phyloP scores from a whole-genome alignment of 2,797 vertebrate genomes.

The Phrynocephalus forsythii region DNA sequence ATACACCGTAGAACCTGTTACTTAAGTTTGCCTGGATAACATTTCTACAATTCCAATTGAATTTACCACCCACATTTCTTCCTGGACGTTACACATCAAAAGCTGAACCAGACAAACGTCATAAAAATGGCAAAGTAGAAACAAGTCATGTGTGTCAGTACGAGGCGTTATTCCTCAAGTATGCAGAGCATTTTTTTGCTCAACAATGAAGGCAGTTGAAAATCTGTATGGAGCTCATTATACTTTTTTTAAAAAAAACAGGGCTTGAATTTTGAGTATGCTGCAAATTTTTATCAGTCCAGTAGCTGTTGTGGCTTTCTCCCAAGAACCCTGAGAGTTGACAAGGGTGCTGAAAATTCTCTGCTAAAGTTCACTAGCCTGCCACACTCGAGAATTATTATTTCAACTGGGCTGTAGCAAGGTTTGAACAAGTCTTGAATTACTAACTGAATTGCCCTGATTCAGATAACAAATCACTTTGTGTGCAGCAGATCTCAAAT shows the following conservation, averaged over 20 bases:
- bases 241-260: too few species aligned
- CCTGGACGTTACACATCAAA: not conserved
- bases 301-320: too few species aligned
- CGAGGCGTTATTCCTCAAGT: slow-evolving; percentile 37
- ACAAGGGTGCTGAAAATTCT: too few species aligned
- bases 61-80: not conserved
- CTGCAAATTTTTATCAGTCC: not conserved
- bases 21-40: not conserved
- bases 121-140: not conserved
- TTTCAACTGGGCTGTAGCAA: too few species aligned
- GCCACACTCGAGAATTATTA: too few species aligned
- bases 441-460: too few species aligned
- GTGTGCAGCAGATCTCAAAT: too few species aligned
- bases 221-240: not conserved
- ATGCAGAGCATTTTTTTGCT: not conserved
- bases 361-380: too few species aligned
- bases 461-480: too few species aligned
- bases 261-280: not conserved
- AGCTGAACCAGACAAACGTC: not conserved
- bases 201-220: not conserved
- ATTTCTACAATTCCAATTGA: not conserved
- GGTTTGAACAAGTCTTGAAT: too few species aligned
- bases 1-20: not conserved
- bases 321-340: too few species aligned
- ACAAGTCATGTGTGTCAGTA: not conserved